Percentiles rank a stretch among this genome's conserved stretches.
Conservation (phyloP, 2,113 vertebrate genomes). For the Notechis scutatus region DNA sequence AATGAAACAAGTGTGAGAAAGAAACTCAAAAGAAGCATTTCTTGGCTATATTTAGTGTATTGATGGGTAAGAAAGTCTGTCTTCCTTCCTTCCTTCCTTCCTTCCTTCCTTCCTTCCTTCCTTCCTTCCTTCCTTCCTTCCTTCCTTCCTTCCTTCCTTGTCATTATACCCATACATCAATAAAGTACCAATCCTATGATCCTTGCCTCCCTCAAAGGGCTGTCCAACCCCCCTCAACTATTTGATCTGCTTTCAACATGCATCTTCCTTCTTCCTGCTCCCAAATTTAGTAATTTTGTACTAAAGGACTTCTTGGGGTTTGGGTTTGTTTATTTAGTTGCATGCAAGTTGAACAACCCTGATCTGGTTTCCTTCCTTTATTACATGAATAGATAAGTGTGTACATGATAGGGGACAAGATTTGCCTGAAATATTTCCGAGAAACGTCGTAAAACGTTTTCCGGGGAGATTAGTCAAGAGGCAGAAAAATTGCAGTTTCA, state of each 20-base stretch:
- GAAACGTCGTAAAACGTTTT: not conserved
- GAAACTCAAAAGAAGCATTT: not conserved
- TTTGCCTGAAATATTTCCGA: not conserved
- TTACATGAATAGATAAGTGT: not conserved
- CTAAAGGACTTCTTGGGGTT: not conserved
- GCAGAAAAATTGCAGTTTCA: not conserved
- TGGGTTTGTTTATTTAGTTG: not conserved
- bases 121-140: fast-evolving
- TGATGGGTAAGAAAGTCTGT: not conserved
- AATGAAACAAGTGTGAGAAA: not conserved
- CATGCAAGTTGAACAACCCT: not conserved
- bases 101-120: too few species aligned
- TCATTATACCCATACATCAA: too few species aligned
- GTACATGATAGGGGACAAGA: not conserved
- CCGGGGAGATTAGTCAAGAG: not conserved
- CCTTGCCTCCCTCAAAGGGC: not conserved
- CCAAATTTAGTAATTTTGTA: not conserved
- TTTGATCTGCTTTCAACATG: not conserved
- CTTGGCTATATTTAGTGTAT: not conserved
- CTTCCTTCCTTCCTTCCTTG: too few species aligned
- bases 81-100: not conserved
- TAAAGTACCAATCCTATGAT: too few species aligned
- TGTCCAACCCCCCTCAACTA: not conserved
- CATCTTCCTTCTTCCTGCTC: not conserved
- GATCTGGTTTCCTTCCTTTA: not conserved